A percentile compares a stretch with the other conserved stretches of the same genome.
Conservation (phyloP, 2,888 invertebrate genomes). For the Drosophila neonasuta region DNA sequence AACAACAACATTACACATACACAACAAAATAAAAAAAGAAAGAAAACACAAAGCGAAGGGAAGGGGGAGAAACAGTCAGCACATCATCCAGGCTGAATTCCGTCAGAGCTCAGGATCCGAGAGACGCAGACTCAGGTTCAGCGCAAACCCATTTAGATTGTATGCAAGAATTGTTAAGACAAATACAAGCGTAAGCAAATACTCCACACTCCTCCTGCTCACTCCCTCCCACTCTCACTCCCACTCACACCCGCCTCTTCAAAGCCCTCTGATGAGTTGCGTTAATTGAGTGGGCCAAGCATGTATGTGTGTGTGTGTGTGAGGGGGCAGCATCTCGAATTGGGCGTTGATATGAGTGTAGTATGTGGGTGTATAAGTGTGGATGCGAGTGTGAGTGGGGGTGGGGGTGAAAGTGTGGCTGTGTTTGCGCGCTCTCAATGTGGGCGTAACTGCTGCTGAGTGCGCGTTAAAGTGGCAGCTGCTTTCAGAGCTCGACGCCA, state of each 20-base stretch:
- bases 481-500: conserved; percentile 43
- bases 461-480: conserved; percentile 65
- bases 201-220: conserved; percentile 6
- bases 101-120: conserved; percentile 27
- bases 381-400: neutral
- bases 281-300: conserved; percentile 74
- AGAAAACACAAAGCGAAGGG: conserved; percentile 1
- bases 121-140: conserved; percentile 26
- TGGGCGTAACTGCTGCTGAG: conserved; percentile 34
- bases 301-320: conserved; percentile 31
- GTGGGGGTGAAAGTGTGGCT: conserved; percentile 1
- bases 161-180: conserved; percentile 70
- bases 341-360: conserved; percentile 11
- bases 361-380: conserved; percentile 26
- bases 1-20: conserved; percentile 3
- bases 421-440: conserved; percentile 7
- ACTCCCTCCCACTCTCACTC: neutral
- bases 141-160: conserved; percentile 62
- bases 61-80: conserved; percentile 11
- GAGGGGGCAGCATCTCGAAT: conserved; percentile 3
- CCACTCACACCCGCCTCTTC: neutral
- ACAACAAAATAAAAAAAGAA: conserved; percentile 1
- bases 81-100: conserved; percentile 41
- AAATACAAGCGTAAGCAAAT: conserved; percentile 60
- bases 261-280: conserved; percentile 58